Evolutionary conservation across 2,888 invertebrate genomes (phyloP).

Genomic region (Anorthoa munda): DNA sequence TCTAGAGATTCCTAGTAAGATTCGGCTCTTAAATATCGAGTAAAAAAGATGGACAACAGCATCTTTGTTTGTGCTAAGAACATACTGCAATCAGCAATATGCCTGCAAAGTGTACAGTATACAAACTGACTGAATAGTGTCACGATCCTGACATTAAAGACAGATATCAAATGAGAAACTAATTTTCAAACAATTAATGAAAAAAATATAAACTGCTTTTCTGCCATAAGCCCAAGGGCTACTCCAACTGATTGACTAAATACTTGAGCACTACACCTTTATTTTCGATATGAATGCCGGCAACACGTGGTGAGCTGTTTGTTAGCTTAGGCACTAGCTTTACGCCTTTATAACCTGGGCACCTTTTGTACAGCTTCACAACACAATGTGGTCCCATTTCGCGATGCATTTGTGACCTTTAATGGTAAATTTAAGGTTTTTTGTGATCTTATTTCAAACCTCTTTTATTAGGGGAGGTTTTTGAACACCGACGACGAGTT

Average conservation of each 20-base stretch:
- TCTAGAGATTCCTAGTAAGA: background rate
- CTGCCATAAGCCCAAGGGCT: constrained; percentile 24
- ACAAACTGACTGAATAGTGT: no score
- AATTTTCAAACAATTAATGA: no score
- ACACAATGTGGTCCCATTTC: constrained; percentile 2
- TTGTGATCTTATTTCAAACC: background rate
- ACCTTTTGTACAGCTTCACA: background rate
- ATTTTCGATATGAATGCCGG: constrained; percentile 14
- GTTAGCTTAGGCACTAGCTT: constrained; percentile 13
- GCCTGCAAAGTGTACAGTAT: no score
- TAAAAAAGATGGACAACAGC: no score
- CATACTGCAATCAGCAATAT: no score
- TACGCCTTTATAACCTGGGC: constrained; percentile 20
- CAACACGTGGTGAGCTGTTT: constrained; percentile 22
- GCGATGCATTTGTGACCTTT: constrained; percentile 6
- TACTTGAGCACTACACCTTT: constrained; percentile 31
- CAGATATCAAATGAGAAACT: no score
- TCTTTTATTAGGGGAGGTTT: constrained; percentile 15
- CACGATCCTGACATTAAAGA: no score
- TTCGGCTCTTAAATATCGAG: no score
- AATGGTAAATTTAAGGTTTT: constrained; percentile 8
- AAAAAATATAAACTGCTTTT: constrained; percentile 10
- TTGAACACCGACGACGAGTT: no score
- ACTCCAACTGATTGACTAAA: constrained; percentile 36
- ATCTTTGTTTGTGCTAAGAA: no score